A percentile compares a stretch with the other conserved stretches of the same genome.
These are phyloP conservation scores for Bombus soroeensis DNA, from an alignment of 1,140 invertebrate species.

Conservation along the genomic window DNA sequence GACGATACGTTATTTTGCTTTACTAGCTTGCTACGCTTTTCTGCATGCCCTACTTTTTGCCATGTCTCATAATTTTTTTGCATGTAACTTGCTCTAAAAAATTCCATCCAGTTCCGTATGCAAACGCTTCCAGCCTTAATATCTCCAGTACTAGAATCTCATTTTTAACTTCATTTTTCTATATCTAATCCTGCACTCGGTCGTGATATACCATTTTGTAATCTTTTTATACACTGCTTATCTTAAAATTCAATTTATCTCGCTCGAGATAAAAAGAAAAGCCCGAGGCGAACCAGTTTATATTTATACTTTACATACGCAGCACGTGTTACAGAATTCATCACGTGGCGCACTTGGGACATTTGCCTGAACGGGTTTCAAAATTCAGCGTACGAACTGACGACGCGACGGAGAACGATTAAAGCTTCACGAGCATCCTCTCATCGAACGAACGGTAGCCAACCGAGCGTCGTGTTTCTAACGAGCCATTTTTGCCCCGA, in stretches of 20 bases:
- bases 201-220: too few species aligned
- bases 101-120: too few species aligned
- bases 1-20: not conserved
- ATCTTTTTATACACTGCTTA: not conserved
- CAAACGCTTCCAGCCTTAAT: too few species aligned
- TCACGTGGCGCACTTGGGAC: not conserved
- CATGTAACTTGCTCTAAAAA: too few species aligned
- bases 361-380: not conserved
- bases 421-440: not conserved
- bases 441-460: not conserved
- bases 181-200: not conserved
- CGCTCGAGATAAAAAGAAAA: not conserved
- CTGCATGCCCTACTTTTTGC: too few species aligned
- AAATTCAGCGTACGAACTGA: not conserved
- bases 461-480: constrained; percentile 4
- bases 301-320: not conserved
- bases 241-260: not conserved
- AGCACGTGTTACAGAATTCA: not conserved
- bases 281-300: not conserved
- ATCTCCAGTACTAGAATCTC: not conserved
- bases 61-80: too few species aligned
- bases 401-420: not conserved
- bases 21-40: too few species aligned
- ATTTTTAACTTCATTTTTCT: not conserved
- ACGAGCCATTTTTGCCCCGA: not conserved